Conservation (phyloP, 2,888 invertebrate genomes). For the Eustalomyia histrio region DNA sequence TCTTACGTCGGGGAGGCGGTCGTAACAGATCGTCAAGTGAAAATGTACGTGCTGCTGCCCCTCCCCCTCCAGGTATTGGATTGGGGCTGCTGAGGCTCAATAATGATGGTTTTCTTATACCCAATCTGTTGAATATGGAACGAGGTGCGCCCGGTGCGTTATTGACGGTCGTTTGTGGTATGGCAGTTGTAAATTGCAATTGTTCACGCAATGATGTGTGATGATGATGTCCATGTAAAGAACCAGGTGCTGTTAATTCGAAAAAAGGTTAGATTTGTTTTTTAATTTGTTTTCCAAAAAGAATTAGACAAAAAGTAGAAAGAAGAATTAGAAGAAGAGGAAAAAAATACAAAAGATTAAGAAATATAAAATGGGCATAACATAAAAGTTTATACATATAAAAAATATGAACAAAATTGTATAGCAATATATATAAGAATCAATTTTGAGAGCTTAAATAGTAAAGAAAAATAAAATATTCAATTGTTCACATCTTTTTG, state of each 20-base stretch:
- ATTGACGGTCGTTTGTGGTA: constrained; percentile 79
- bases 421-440: too few species aligned
- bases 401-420: too few species aligned
- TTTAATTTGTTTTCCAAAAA: constrained; percentile 18
- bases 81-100: constrained; percentile 87
- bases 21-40: constrained; percentile 93
- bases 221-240: constrained; percentile 77
- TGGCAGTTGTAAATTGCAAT: constrained; percentile 80
- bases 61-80: constrained; percentile 78
- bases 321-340: neutral
- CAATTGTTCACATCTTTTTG: too few species aligned
- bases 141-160: constrained; percentile 82
- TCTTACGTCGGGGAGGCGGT: constrained; percentile 90
- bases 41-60: constrained; percentile 89
- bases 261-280: constrained; percentile 42
- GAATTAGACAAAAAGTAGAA: neutral
- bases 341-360: constrained; percentile 3
- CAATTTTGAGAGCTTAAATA: too few species aligned
- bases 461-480: too few species aligned
- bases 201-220: constrained; percentile 83
- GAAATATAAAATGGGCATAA: neutral
- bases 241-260: constrained; percentile 72
- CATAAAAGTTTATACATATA: neutral
- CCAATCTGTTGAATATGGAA: constrained; percentile 89
- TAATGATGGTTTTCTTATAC: constrained; percentile 93